Evolutionary conservation across 2,113 vertebrate species (phyloP).

Genomic region (Regulus satrapa): DNA sequence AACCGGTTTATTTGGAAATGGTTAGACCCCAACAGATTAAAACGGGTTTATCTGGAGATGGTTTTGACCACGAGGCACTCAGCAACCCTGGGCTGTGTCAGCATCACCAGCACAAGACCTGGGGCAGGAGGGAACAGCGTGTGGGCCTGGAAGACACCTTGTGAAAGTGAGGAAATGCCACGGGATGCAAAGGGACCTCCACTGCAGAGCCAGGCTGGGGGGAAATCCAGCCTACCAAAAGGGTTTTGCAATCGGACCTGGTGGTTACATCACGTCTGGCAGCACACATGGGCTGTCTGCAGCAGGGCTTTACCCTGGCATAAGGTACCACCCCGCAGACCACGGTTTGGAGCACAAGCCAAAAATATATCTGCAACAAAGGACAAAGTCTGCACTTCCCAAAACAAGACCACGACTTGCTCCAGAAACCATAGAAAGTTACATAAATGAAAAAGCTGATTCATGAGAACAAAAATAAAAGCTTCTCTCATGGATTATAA

Average conservation of each 20-base stretch:
- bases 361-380: neutral
- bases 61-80: neutral
- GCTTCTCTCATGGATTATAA: conserved; percentile 22
- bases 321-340: neutral
- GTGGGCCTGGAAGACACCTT: neutral
- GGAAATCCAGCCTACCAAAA: neutral
- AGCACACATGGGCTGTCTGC: neutral
- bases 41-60: no score
- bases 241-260: neutral
- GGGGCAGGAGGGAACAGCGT: neutral
- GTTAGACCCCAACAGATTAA: neutral
- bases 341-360: neutral
- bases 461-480: conserved; percentile 28
- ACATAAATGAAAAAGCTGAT: conserved; percentile 51
- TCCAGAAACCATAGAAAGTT: conserved; percentile 13
- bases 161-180: neutral
- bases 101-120: neutral
- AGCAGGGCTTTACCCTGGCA: neutral
- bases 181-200: neutral
- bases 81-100: accelerated
- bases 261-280: neutral
- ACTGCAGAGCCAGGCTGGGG: accelerated
- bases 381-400: neutral
- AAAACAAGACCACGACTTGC: neutral
- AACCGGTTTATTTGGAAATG: neutral